Evolutionary conservation across 2,113 vertebrate genomes (phyloP).

Genomic region (Percina caprodes): DNA sequence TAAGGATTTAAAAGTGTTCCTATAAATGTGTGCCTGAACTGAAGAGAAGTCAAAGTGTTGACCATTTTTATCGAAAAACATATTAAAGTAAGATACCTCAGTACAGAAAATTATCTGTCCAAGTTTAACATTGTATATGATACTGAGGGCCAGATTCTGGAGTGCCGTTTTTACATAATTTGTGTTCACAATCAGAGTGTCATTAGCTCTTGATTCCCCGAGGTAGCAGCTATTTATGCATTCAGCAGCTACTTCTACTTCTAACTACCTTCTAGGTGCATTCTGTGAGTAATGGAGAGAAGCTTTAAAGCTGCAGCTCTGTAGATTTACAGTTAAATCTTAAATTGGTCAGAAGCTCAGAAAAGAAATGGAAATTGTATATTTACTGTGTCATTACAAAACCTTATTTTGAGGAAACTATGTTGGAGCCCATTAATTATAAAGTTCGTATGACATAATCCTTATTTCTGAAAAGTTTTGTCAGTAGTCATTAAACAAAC

Average conservation of each 20-base stretch:
- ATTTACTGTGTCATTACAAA: neutral
- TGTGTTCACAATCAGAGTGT: neutral
- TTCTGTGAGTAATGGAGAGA: neutral
- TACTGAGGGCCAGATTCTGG: neutral
- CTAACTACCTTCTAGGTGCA: neutral
- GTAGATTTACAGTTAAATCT: neutral
- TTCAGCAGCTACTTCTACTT: neutral
- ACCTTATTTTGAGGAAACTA: neutral
- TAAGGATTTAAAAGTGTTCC: neutral
- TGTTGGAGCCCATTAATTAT: neutral
- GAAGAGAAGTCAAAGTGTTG: neutral
- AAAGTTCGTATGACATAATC: no score
- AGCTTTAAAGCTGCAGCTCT: neutral
- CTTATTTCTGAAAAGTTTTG: neutral
- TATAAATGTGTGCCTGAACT: neutral
- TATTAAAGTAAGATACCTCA: neutral
- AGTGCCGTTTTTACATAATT: neutral
- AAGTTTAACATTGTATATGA: neutral
- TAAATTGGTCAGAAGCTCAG: neutral
- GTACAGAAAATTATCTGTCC: neutral
- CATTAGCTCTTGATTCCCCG: neutral
- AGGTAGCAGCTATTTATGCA: neutral
- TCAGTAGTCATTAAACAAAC: neutral
- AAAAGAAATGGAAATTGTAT: neutral
- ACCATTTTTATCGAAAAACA: neutral